Base-by-base conservation (phyloP, 1,140 invertebrate species). In the Yoshiicerus persimilis region DNA sequence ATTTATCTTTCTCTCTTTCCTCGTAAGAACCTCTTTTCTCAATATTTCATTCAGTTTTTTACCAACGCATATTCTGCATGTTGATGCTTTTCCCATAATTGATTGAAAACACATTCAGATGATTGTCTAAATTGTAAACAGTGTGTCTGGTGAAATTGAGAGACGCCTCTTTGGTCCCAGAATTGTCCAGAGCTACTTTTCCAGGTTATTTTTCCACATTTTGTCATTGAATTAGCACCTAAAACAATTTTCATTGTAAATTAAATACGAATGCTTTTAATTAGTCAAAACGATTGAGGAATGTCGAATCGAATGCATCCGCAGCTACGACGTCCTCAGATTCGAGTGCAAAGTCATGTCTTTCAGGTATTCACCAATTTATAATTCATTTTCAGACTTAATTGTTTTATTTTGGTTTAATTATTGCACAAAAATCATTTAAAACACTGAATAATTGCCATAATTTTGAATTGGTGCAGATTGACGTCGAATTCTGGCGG, bases 281-380 rank as follows among this genome's bases (percentile, higher is more conserved):
- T n/a, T n/a, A n/a, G 89, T 89, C 0, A 91, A 91, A 32, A 91
- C 87, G 1, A 16, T 91, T 11, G 89, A 91, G n/a, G 90, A 91
- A 64, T 91, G 90, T 47, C 87, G 88, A 25, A 41, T 90, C 1
- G 90, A 91, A 34, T 91, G 90, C 47, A n/a, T 91, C 0, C 16
- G 89, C 66, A 86, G 88, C 41, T 34, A 90, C 9, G 88, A 91
- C 23, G 90, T 91, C 23, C 86, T 90, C 20, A 41, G 90, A 20
- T 91, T 91, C 32, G 84, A 87, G 6, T 91, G 90, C 41, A 85
- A 56, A 56, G 66, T 88, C 36, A 88, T 91, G 88, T 86, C 88
- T 2, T 91, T 88, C 84, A 89, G 89, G 88, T 90, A 16, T 1
- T 2, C 47, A 30, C n/a, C 41, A 41, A 34, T 62, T 87, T 5